Evolutionary conservation across 2,113 vertebrate genomes (phyloP).

Genomic region (Ovis canadensis): DNA sequence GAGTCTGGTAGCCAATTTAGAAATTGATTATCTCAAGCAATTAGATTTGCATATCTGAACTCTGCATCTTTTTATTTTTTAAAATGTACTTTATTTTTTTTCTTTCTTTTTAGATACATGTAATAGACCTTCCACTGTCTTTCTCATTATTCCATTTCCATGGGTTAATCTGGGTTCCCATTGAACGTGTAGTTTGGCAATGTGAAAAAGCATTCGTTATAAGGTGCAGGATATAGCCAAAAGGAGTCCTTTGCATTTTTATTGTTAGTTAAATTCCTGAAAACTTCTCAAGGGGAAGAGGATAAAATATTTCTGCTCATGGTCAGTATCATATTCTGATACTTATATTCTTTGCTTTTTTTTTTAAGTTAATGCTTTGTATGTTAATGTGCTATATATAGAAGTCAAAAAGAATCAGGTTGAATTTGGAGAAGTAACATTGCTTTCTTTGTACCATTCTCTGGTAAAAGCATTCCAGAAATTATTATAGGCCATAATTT

Average conservation of each 20-base stretch:
- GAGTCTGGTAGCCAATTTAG: not conserved
- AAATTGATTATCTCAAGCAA: slow-evolving; percentile 22
- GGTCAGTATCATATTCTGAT: not conserved
- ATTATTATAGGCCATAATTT: not conserved
- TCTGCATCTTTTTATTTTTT: not conserved
- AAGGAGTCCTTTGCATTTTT: not conserved
- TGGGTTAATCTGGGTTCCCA: not conserved
- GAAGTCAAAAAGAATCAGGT: not conserved
- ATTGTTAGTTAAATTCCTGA: not conserved
- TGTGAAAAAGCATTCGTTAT: not conserved
- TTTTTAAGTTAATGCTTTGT: not conserved
- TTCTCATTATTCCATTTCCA: not conserved
- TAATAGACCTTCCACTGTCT: not conserved
- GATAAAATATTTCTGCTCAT: not conserved
- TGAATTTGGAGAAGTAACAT: not conserved
- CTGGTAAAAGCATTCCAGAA: not conserved
- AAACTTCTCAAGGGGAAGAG: not conserved
- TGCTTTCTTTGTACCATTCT: not conserved
- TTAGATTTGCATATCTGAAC: not conserved
- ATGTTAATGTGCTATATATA: not conserved
- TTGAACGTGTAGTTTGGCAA: not conserved
- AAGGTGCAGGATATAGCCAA: not conserved
- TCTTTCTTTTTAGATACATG: not conserved
- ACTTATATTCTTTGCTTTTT: not conserved
- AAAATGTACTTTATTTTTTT: not conserved